Evolutionary conservation across 1,140 invertebrate genomes (phyloP), one percentile per base, ranked within the genome.

Genomic region (Anthonomus grandis): DNA sequence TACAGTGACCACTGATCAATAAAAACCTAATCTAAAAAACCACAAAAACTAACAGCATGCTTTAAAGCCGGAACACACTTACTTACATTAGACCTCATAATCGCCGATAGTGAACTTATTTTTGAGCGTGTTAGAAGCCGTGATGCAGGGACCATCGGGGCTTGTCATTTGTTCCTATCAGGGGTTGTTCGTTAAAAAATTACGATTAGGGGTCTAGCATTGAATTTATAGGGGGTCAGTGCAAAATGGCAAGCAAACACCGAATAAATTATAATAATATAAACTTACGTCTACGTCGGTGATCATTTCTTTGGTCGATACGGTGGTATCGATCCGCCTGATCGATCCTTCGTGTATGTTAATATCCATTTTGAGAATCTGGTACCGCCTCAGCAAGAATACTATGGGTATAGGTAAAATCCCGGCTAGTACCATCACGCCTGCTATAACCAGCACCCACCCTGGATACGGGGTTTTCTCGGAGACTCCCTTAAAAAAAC

Each of bases 251-350:
- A 31, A 31, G 27, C 27, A 6, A n/a, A 31, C 27, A n/a, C n/a
- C 27, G 27, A 31, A n/a, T n/a, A 31, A 31, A n/a, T 31, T 31
- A 51, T 57, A n/a, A n/a, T n/a, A n/a, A n/a, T n/a, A n/a, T n/a
- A 47, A 17, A 87, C 87, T 88, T 74, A 92, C 89, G 76, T 93
- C 91, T 65, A 90, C 87, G 70, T 92, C 90, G 22, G 81, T 84
- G 77, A 93, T 92, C 90, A 93, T 93, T 74, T 91, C 89, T 72
- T 91, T 91, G n/a, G 91, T 93, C 1, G 90, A 93, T 10, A 91
- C 89, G 0, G 91, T 92, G 9, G 91, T 93, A 66, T 93, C 90
- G 62, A 92, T 92, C 55, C 90, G 81, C 60, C 89, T 79, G 70
- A 93, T 93, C 54, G 89, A 90, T 18, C 89, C 89, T 75, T 91